Evolutionary conservation across 2,888 invertebrate genomes (phyloP).

Genomic region (Cremastobaeus sp.): DNA sequence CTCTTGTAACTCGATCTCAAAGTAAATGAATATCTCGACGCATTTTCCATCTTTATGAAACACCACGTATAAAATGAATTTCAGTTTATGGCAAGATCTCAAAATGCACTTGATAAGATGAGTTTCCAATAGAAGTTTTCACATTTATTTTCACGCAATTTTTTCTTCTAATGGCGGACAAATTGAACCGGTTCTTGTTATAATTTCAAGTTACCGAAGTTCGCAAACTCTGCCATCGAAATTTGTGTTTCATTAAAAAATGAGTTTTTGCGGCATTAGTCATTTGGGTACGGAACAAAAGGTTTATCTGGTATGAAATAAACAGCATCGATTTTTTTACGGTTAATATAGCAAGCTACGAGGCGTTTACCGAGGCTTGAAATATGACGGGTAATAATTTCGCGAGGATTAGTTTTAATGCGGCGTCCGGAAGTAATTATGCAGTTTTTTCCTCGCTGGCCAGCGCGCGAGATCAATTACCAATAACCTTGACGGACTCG

Average conservation of each 20-base stretch:
- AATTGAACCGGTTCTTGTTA: not conserved
- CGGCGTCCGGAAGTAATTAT: conserved; percentile 10
- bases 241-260: no score
- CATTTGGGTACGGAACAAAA: no score
- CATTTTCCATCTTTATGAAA: conserved; percentile 54
- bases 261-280: no score
- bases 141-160: conserved; percentile 20
- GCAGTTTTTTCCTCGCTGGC: conserved; percentile 6
- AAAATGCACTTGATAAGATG: conserved; percentile 14
- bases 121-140: conserved; percentile 25
- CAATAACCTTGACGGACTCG: conserved; percentile 48
- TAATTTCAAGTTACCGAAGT: not conserved
- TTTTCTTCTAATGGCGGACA: conserved; percentile 7
- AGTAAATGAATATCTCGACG: conserved; percentile 49
- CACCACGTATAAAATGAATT: conserved; percentile 42
- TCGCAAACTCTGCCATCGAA: not conserved
- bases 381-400: conserved; percentile 22
- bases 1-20: conserved; percentile 55
- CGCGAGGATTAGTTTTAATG: conserved; percentile 20
- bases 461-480: not conserved
- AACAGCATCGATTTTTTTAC: not conserved
- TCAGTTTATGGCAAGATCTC: conserved; percentile 34
- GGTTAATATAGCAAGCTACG: not conserved
- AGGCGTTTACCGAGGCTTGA: not conserved
- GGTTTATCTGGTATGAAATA: no score